Evolutionary conservation across 2,888 invertebrate species (phyloP).

Genomic region (Phengaris alcon): DNA sequence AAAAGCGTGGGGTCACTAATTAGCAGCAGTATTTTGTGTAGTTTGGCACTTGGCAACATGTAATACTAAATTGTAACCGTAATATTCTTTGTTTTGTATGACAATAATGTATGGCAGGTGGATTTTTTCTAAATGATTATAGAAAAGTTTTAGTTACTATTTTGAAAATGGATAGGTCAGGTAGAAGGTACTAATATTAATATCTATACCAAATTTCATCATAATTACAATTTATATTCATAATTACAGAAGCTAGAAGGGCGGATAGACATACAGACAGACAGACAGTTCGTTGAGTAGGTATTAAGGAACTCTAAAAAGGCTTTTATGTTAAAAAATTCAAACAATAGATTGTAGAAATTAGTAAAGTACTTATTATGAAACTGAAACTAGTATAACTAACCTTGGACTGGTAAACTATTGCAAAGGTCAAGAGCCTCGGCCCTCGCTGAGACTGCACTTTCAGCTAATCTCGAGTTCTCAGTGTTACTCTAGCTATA

Average conservation of each 20-base stretch:
- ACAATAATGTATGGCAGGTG: neutral
- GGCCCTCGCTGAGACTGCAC: slow-evolving; percentile 14
- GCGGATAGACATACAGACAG: no score
- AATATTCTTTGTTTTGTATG: neutral
- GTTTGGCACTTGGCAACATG: neutral
- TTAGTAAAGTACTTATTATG: neutral
- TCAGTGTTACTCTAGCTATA: slow-evolving; percentile 13
- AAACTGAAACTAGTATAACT: neutral
- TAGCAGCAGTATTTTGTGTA: slow-evolving; percentile 16
- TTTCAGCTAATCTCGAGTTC: slow-evolving; percentile 28
- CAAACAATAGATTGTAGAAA: neutral
- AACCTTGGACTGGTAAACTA: slow-evolving; percentile 7
- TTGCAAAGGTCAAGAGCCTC: slow-evolving; percentile 28
- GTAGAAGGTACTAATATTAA: no score
- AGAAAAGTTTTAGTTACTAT: neutral
- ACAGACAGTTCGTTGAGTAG: no score
- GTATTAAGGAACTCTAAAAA: no score
- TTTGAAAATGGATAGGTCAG: neutral
- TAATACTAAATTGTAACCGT: neutral
- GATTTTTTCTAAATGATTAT: neutral
- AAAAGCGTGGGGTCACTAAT: slow-evolving; percentile 23
- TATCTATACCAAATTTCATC: no score
- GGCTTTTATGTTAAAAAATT: neutral
- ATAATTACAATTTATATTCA: no score
- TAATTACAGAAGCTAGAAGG: no score